These are phyloP conservation scores for Parus major DNA, from an alignment of 2,113 vertebrate genomes.

Conservation along the genomic window DNA sequence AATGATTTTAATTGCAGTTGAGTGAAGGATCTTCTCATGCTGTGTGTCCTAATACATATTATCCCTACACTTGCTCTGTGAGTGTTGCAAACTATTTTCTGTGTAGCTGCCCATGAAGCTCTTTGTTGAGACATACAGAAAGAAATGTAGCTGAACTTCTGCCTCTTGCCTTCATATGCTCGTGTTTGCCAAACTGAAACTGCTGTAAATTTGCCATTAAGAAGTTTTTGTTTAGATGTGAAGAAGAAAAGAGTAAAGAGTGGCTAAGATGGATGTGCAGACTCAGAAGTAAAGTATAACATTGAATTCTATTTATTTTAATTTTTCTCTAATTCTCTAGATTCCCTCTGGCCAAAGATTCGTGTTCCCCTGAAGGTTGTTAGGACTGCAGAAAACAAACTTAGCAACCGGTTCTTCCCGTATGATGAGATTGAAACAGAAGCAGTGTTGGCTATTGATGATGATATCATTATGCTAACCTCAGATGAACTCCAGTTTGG, in stretches of 20 bases:
- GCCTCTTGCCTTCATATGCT: background rate
- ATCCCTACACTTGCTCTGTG: background rate
- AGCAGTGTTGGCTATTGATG: conserved; percentile 94
- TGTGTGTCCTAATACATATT: background rate
- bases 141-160: background rate
- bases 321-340: conserved; percentile 76
- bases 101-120: background rate
- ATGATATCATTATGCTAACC: conserved; percentile 98
- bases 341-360: conserved; percentile 96
- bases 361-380: conserved; percentile 93
- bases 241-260: background rate
- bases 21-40: background rate
- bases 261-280: background rate
- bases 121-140: background rate
- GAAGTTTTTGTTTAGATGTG: background rate
- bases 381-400: conserved; percentile 93
- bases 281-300: background rate
- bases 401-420: conserved; percentile 98
- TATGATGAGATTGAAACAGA: conserved; percentile 97
- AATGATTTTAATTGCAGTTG: background rate
- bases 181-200: background rate
- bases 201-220: background rate
- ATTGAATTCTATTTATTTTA: background rate
- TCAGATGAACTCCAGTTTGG: conserved; percentile 98
- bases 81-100: background rate